phyloP scores from a whole-genome alignment of 2,797 vertebrate species.

The Myotis planiceps region DNA sequence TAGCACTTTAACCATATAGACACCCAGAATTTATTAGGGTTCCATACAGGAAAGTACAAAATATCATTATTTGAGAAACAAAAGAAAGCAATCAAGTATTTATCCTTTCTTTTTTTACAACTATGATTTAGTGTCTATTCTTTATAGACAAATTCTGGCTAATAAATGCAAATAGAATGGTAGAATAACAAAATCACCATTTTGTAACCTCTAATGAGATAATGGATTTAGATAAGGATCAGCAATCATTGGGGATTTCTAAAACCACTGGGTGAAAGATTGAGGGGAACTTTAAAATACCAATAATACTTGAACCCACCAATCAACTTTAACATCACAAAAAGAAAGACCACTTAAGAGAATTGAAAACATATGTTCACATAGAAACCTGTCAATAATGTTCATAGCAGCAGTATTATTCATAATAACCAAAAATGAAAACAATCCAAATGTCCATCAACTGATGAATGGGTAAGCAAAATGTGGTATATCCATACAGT shows the following conservation, averaged over 20 bases:
- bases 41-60: neutral
- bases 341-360: neutral
- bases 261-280: neutral
- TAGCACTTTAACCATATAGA: neutral
- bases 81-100: slow-evolving; percentile 35
- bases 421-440: neutral
- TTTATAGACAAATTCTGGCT: slow-evolving; percentile 24
- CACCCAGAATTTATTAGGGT: neutral
- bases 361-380: neutral
- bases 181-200: slow-evolving; percentile 44
- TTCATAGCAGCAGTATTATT: neutral
- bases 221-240: neutral
- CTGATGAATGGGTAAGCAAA: neutral
- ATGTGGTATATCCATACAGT: neutral
- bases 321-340: neutral
- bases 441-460: neutral
- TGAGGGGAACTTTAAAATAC: neutral
- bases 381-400: neutral
- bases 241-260: neutral
- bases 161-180: slow-evolving; percentile 38
- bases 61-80: slow-evolving; percentile 32
- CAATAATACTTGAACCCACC: neutral
- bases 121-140: slow-evolving; percentile 42
- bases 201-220: slow-evolving; percentile 52
- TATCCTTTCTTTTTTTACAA: neutral